A percentile compares a stretch with the other conserved stretches of the same genome.
These are phyloP conservation scores for Alces alces DNA, from an alignment of 2,113 vertebrate species.

Conservation along the genomic window DNA sequence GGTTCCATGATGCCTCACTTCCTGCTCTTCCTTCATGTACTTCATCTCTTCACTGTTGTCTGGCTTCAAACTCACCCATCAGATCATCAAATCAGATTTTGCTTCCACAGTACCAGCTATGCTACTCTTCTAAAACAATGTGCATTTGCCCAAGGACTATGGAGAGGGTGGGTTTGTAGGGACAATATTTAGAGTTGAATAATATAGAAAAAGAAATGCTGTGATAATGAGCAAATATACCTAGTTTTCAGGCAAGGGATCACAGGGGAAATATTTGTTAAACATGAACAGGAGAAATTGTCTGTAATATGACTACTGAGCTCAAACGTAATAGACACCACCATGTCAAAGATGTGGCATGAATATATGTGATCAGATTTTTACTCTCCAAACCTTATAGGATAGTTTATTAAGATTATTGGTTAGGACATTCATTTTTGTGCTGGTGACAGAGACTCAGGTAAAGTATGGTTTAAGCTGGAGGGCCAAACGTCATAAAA, in stretches of 20 bases:
- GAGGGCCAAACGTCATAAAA: background rate
- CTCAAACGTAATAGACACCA: background rate
- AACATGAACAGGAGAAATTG: background rate
- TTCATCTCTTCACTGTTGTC: background rate
- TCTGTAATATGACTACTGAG: background rate
- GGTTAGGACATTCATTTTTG: background rate
- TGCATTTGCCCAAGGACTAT: background rate
- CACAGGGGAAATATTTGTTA: background rate
- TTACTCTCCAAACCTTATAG: background rate
- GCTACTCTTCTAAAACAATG: background rate
- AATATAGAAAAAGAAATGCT: background rate
- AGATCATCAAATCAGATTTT: background rate
- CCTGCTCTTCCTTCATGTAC: background rate
- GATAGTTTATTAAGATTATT: background rate
- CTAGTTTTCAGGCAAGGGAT: background rate
- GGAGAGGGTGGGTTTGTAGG: background rate
- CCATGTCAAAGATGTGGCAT: background rate
- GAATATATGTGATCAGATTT: background rate
- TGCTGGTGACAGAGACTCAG: background rate
- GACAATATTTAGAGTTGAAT: background rate
- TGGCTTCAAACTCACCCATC: background rate
- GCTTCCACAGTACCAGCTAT: background rate
- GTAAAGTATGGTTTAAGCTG: background rate
- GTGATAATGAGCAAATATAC: background rate
- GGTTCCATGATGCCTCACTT: rapidly evolving